Conservation (phyloP, 2,113 vertebrate species). For the Daphoenositta chrysoptera region DNA sequence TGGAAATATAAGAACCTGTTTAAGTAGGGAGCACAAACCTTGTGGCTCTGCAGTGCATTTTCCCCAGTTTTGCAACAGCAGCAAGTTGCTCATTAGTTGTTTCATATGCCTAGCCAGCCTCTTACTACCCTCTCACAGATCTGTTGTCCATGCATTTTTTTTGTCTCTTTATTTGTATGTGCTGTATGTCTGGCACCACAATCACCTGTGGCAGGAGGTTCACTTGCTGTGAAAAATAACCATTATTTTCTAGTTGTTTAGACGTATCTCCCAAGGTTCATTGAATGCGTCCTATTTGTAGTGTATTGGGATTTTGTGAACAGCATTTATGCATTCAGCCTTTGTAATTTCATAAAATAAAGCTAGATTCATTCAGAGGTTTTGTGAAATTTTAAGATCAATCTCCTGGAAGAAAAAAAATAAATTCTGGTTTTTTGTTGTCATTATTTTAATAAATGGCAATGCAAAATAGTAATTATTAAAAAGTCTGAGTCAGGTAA, state of each 20-base stretch:
- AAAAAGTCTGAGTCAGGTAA: neutral
- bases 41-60: neutral
- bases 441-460: neutral
- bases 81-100: neutral
- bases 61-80: neutral
- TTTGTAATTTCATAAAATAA: neutral
- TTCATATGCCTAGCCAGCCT: neutral
- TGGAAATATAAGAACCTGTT: neutral
- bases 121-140: neutral
- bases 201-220: neutral
- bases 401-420: neutral
- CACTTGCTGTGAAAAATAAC: rapidly evolving
- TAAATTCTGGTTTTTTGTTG: neutral
- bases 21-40: neutral
- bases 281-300: neutral
- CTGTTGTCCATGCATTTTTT: neutral
- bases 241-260: neutral
- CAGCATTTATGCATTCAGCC: neutral
- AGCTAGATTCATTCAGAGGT: neutral
- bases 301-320: neutral
- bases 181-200: neutral
- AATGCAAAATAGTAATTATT: neutral
- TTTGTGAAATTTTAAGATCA: neutral
- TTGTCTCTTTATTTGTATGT: neutral
- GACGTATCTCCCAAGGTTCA: neutral